These are phyloP conservation scores for Oceanites oceanicus DNA, from an alignment of 2,113 vertebrate species.

Conservation along the genomic window DNA sequence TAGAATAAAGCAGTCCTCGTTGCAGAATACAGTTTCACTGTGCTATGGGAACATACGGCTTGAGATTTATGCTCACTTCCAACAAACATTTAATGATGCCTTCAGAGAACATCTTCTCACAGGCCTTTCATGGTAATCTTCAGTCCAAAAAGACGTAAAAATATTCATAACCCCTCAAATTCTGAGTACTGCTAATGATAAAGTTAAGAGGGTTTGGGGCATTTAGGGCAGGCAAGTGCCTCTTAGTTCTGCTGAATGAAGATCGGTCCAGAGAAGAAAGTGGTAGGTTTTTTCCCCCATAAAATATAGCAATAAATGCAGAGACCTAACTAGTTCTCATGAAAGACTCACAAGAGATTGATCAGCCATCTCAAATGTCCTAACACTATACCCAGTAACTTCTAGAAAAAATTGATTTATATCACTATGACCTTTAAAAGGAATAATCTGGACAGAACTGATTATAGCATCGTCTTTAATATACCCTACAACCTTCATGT, in stretches of 20 bases:
- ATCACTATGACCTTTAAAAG: neutral
- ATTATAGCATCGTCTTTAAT: neutral
- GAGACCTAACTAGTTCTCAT: neutral
- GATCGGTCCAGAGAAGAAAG: neutral
- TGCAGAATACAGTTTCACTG: neutral
- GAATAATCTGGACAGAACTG: neutral
- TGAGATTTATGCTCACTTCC: neutral
- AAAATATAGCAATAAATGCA: neutral
- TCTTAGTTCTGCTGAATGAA: neutral
- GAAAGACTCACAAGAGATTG: neutral
- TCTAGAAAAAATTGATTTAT: neutral
- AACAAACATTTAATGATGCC: neutral
- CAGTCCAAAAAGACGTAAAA: neutral
- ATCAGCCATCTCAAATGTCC: neutral
- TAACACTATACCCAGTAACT: neutral
- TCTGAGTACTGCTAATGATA: neutral
- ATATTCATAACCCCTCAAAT: neutral
- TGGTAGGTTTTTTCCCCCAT: neutral
- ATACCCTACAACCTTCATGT: neutral
- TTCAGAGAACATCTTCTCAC: neutral
- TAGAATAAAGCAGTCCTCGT: neutral
- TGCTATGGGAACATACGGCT: neutral
- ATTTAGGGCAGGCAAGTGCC: neutral
- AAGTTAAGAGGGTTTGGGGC: neutral
- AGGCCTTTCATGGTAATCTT: neutral